Evolutionary conservation across 2,888 invertebrate genomes (phyloP), one percentile per base, ranked within the genome.

Genomic region (Coenonympha arcania): DNA sequence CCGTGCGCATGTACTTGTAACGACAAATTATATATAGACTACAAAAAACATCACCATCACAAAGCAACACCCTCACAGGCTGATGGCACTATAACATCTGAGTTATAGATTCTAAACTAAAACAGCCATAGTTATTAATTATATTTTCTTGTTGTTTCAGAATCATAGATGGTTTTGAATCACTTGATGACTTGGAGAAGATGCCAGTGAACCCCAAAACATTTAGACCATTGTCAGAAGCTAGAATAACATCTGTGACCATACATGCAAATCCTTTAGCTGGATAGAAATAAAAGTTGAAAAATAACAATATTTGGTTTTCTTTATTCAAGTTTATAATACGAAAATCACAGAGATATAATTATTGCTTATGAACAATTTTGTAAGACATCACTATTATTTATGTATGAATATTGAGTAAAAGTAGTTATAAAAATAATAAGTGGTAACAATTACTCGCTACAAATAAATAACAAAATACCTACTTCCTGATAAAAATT

Each of bases 261-360:
- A 96, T 99, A 70, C 99, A 99, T 88, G 98, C 99, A 3, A 99
- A 99, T 89, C 99, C 99, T 11, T 79, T 99, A 63, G 99, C 99
- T 37, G 91, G 90, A 58, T 93, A 61, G 70, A 51, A 56, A 59
- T 44, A 56, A 56, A 41, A 39, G 54, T 50, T 22, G 36, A 41
- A 26, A 48, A 9, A 20, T 28, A 41, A 54, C 49, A 36, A 56
- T 52, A 37, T 45, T 33, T 55, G 20, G 53, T 56, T 52, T 54
- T 50, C 39, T 55, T 59, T 44, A 42, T 48, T 55, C 16, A 34
- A 31, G 30, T 53, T 48, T 16, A 44, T 39, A 54, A 37, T 37
- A 40, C 41, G 30, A 34, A 43, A 46, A 47, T 52, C 47, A 52
- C 50, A 44, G 44, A n/a, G 18, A 9, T 42, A 22, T 46, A 30